Percentiles rank a stretch among this genome's conserved stretches.
phyloP scores from a whole-genome alignment of 53 echinoderm and acorn worm species.

The Glandiceps talaboti region DNA sequence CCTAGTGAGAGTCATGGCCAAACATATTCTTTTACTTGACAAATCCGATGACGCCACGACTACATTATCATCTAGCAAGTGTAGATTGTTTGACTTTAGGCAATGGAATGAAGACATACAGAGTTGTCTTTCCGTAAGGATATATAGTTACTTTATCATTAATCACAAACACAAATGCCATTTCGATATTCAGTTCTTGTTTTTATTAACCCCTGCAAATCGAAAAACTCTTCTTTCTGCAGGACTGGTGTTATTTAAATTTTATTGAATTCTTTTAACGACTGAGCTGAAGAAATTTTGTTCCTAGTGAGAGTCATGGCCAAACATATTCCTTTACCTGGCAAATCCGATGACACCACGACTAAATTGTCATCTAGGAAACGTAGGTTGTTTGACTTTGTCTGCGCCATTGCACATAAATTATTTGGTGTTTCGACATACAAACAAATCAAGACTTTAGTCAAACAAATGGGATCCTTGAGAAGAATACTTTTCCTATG shows the following conservation, averaged over 20 bases:
- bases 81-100: too few relatives aligned
- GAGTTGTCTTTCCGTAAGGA: too few relatives aligned
- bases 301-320: background rate
- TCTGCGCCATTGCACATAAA: background rate
- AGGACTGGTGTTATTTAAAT: too few relatives aligned
- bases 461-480: background rate
- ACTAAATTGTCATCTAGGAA: background rate
- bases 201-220: too few relatives aligned
- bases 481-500: background rate
- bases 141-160: too few relatives aligned
- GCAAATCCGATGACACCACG: background rate
- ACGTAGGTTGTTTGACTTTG: background rate
- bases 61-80: too few relatives aligned
- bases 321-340: background rate
- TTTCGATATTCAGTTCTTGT: too few relatives aligned
- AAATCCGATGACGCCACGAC: background rate
- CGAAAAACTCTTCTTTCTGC: too few relatives aligned
- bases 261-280: background rate
- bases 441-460: background rate
- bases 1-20: background rate
- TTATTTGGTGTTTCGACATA: background rate
- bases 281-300: background rate
- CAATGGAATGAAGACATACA: too few relatives aligned
- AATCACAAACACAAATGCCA: too few relatives aligned
- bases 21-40: background rate